phyloP scores from a whole-genome alignment of 2,888 invertebrate species.

The Rotaria magnacalcarata region DNA sequence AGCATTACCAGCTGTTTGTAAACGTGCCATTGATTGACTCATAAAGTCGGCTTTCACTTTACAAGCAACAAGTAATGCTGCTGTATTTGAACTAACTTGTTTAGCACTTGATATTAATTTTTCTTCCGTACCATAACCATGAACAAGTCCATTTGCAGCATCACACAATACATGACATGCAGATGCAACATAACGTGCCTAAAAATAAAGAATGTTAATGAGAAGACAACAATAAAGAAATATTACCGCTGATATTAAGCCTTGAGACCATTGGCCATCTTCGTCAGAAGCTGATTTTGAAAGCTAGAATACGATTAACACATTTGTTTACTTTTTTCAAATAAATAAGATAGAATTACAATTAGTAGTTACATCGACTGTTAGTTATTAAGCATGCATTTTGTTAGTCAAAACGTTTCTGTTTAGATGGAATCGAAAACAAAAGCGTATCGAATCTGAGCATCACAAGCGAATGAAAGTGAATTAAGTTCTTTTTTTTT shows the following conservation, averaged over 20 bases:
- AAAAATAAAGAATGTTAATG: constrained; percentile 42
- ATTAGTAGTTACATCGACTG: no score
- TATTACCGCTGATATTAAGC: constrained; percentile 76
- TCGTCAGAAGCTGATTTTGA: constrained; percentile 54
- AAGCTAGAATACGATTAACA: neutral
- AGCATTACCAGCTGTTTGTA: constrained; percentile 70
- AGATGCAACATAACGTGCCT: constrained; percentile 85
- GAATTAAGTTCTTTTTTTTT: neutral
- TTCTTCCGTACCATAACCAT: constrained; percentile 72
- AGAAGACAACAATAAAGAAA: constrained; percentile 48
- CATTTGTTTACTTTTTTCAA: no score
- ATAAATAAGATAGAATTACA: no score
- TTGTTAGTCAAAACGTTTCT: neutral
- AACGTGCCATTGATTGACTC: constrained; percentile 81
- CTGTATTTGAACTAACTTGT: constrained; percentile 83
- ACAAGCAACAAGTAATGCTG: constrained; percentile 92
- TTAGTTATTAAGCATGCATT: neutral
- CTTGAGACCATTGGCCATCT: constrained; percentile 97
- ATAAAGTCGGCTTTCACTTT: constrained; percentile 96
- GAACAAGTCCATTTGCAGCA: constrained; percentile 90
- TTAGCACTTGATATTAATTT: constrained; percentile 90
- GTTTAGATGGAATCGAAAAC: neutral
- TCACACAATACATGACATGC: constrained; percentile 95
- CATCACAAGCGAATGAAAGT: neutral
- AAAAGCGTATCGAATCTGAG: neutral